phyloP scores from a whole-genome alignment of 2,888 invertebrate genomes.

The Leptura quadrifasciata region DNA sequence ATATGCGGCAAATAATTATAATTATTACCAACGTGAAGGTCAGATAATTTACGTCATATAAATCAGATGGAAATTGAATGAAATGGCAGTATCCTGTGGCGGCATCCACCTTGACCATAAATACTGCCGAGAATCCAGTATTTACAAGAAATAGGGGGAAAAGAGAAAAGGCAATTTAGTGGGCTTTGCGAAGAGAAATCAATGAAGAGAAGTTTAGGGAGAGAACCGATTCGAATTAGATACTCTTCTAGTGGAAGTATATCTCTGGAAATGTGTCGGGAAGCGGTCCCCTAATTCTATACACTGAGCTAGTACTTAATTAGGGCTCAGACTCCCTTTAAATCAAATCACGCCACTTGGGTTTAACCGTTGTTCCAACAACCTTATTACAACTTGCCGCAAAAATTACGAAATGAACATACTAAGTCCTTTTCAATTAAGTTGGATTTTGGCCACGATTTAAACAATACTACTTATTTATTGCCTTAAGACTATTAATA shows the following conservation, averaged over 20 bases:
- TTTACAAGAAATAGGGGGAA: slow-evolving; percentile 42
- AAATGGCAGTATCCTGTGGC: slow-evolving; percentile 53
- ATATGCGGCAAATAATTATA: too few relatives aligned
- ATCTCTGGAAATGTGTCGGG: slow-evolving; percentile 67
- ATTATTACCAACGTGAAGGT: slow-evolving; percentile 13
- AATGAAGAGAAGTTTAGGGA: slow-evolving; percentile 67
- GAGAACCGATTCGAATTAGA: slow-evolving; percentile 68
- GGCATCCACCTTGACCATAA: slow-evolving; percentile 60
- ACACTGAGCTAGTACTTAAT: slow-evolving; percentile 67
- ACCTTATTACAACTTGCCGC: slow-evolving; percentile 62
- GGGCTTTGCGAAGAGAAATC: slow-evolving; percentile 71
- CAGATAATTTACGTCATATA: slow-evolving; percentile 46
- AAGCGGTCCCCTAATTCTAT: slow-evolving; percentile 65
- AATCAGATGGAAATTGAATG: slow-evolving; percentile 55
- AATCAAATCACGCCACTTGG: slow-evolving; percentile 66
- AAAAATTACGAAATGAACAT: slow-evolving; percentile 60
- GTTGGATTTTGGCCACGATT: slow-evolving; percentile 43
- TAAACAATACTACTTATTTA: slow-evolving; percentile 20
- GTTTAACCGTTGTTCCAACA: slow-evolving; percentile 60
- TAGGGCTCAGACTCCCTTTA: slow-evolving; percentile 68
- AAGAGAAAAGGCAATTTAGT: slow-evolving; percentile 70
- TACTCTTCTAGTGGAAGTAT: slow-evolving; percentile 64
- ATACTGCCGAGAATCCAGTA: slow-evolving; percentile 56
- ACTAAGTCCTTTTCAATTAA: slow-evolving; percentile 60
- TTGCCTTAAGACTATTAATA: slow-evolving; percentile 16